Evolutionary conservation across 2,797 vertebrate species (phyloP).

Genomic region (Mallotus villosus): DNA sequence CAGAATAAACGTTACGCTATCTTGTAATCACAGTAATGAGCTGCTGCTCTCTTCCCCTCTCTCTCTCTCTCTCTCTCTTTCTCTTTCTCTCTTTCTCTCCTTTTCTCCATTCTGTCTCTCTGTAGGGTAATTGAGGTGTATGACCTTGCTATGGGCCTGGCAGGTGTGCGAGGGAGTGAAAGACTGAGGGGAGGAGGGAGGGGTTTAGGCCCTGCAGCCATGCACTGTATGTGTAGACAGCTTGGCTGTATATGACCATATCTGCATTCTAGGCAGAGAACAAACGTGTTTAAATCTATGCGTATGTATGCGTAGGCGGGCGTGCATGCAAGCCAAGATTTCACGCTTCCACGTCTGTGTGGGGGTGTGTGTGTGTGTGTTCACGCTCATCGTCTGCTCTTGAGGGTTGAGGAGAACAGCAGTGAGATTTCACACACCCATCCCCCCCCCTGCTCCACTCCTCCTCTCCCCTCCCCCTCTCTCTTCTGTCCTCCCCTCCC

Average conservation of each 20-base stretch:
- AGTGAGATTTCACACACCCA: conserved; percentile 48
- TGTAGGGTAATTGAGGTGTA: conserved; percentile 66
- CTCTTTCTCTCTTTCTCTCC: conserved; percentile 27
- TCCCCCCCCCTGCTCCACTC: conserved; percentile 37
- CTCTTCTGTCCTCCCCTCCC: conserved; percentile 19
- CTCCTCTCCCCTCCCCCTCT: conserved; percentile 18
- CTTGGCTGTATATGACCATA: conserved; percentile 36
- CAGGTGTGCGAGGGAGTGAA: conserved; percentile 65
- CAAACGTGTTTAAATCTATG: conserved; percentile 20
- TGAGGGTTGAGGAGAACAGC: conserved; percentile 49
- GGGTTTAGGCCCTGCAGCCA: conserved; percentile 14
- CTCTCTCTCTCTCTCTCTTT: neutral
- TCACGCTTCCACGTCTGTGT: conserved; percentile 18
- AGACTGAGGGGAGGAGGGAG: conserved; percentile 31
- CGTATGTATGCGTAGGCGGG: conserved; percentile 36
- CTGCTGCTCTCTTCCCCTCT: neutral
- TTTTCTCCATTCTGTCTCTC: conserved; percentile 25
- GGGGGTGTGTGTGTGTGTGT: neutral
- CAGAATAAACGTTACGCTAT: too few relatives aligned
- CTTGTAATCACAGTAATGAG: too few relatives aligned
- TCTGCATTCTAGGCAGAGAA: neutral
- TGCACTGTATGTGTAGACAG: conserved; percentile 8
- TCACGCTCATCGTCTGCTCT: neutral
- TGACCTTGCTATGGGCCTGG: conserved; percentile 73
- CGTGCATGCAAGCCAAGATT: conserved; percentile 8